These are phyloP conservation scores for Octopus bimaculoides DNA, from an alignment of 1,140 invertebrate species.

Conservation along the genomic window DNA sequence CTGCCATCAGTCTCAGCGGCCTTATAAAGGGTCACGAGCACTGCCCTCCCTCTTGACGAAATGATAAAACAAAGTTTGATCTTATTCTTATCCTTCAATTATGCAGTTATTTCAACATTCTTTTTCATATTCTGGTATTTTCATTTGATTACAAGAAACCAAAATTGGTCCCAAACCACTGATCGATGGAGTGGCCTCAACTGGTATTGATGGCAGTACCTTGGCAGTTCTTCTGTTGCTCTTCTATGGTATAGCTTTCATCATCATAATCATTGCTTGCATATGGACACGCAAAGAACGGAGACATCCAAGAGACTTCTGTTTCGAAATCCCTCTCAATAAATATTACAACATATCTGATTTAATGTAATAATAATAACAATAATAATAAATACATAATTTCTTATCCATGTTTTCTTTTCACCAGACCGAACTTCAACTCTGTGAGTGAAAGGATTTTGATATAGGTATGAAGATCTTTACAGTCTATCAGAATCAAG, in stretches of 20 bases:
- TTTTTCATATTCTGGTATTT: not conserved
- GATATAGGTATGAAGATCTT: no score
- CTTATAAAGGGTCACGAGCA: no score
- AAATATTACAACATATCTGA: conserved; percentile 1
- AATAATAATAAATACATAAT: not conserved
- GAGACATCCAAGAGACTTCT: conserved; percentile 25
- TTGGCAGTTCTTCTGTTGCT: conserved; percentile 24
- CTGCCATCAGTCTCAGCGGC: no score
- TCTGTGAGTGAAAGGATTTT: no score
- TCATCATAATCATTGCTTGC: conserved; percentile 18
- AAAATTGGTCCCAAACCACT: not conserved
- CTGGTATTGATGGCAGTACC: conserved; percentile 21
- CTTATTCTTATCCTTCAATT: no score
- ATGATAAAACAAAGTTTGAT: no score
- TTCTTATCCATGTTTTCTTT: no score
- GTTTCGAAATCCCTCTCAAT: conserved; percentile 19
- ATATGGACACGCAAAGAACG: conserved; percentile 17
- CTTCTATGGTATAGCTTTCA: conserved; percentile 21
- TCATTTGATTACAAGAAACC: not conserved
- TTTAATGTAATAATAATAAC: not conserved
- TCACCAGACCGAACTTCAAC: no score
- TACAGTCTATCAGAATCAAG: no score
- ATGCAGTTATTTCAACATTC: no score
- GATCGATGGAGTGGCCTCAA: not conserved
- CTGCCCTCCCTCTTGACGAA: no score